Conservation (phyloP, 2,888 invertebrate species). For the Rhagonycha fulva region DNA sequence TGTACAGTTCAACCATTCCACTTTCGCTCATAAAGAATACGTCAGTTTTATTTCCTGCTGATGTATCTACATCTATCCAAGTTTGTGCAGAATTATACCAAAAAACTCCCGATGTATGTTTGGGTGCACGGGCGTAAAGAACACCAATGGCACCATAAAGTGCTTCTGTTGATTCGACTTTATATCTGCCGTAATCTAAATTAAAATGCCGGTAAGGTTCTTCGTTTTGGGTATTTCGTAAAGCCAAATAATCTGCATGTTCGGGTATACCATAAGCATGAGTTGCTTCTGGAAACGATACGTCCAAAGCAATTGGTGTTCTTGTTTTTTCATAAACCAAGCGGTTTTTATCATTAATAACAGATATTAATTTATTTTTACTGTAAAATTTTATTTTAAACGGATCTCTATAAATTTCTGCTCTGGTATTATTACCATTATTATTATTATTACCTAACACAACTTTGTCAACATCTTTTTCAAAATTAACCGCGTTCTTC, state of each 20-base stretch:
- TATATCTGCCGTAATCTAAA: constrained; percentile 96
- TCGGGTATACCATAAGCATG: constrained; percentile 93
- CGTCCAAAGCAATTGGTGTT: constrained; percentile 86
- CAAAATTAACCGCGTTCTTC: not conserved
- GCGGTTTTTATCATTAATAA: constrained; percentile 52
- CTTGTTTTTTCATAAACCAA: constrained; percentile 63
- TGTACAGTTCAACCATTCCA: constrained; percentile 89
- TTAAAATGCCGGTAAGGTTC: constrained; percentile 94
- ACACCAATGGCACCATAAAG: constrained; percentile 94
- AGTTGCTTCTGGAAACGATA: constrained; percentile 86
- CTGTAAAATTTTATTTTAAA: constrained; percentile 79
- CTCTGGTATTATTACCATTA: no score
- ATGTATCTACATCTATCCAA: constrained; percentile 85
- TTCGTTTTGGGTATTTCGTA: constrained; percentile 60
- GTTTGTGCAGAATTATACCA: constrained; percentile 98
- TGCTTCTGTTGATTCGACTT: constrained; percentile 88
- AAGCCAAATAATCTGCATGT: constrained; percentile 85
- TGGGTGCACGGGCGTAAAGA: constrained; percentile 82
- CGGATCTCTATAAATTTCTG: constrained; percentile 58
- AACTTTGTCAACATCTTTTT: no score
- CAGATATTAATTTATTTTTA: constrained; percentile 68
- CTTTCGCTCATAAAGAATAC: constrained; percentile 92
- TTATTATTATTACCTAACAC: not conserved
- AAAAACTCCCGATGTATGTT: constrained; percentile 81
- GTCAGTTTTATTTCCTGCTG: constrained; percentile 61